A percentile compares a stretch with the other conserved stretches of the same genome.
These are phyloP conservation scores for Frankliniella intonsa DNA, from an alignment of 2,888 invertebrate species.

Conservation along the genomic window DNA sequence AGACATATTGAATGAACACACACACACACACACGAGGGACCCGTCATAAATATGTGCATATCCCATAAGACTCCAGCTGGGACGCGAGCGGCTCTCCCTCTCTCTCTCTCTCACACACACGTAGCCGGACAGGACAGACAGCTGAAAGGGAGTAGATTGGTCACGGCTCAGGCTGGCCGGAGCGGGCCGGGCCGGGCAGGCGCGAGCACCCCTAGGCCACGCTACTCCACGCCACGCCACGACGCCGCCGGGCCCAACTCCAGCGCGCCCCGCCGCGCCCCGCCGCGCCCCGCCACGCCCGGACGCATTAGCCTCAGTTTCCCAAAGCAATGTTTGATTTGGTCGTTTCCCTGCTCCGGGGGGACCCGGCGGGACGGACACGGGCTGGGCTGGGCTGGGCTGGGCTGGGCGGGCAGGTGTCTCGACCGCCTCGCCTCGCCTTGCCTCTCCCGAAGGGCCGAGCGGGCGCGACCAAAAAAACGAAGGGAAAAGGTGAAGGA, in stretches of 20 bases:
- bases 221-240: neutral
- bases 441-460: neutral
- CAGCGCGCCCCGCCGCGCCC: neutral
- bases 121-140: neutral
- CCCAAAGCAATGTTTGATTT: slow-evolving; percentile 23
- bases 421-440: neutral
- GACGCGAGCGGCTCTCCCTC: neutral
- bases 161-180: neutral
- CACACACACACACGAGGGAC: neutral
- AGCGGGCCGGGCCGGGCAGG: neutral
- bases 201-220: too few species aligned
- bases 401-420: too few species aligned
- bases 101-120: neutral
- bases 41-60: neutral
- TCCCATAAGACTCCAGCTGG: neutral
- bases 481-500: neutral
- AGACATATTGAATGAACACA: neutral
- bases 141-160: slow-evolving; percentile 4
- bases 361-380: too few species aligned
- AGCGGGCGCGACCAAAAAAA: neutral
- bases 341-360: neutral
- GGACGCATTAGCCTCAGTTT: slow-evolving; percentile 8
- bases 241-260: neutral
- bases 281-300: neutral
- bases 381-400: too few species aligned